These are phyloP conservation scores for Amphimedon queenslandica DNA, from an alignment of 37 sponge, comb jelly and placozoan genomes.

Conservation along the genomic window DNA sequence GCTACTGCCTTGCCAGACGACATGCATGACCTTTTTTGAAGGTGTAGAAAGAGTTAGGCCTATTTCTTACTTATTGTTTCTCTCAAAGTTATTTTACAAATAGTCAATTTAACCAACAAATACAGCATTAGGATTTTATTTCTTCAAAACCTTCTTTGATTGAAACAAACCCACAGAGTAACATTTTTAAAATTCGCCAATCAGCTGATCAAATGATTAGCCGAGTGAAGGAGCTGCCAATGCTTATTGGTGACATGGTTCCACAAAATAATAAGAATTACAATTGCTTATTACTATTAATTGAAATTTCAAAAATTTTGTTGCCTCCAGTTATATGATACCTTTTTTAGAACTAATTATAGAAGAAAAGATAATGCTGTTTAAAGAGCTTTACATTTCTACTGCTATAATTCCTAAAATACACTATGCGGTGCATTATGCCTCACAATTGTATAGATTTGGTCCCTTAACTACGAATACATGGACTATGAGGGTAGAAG, in stretches of 20 bases:
- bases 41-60: constrained; percentile 89
- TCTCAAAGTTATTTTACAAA: not conserved
- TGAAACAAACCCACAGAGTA: not conserved
- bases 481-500: constrained; percentile 41
- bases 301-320: not conserved
- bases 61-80: not conserved
- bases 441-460: constrained; percentile 19
- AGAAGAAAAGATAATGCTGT: constrained; percentile 9
- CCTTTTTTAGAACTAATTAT: not conserved
- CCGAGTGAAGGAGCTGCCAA: not conserved
- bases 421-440: constrained; percentile 49
- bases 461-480: constrained; percentile 27
- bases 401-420: constrained; percentile 25
- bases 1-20: constrained; percentile 6
- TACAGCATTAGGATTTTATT: constrained; percentile 7
- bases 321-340: not conserved
- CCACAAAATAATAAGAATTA: not conserved
- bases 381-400: constrained; percentile 5
- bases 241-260: constrained; percentile 13
- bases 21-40: constrained; percentile 77
- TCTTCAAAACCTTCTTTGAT: no score
- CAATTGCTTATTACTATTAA: not conserved
- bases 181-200: not conserved
- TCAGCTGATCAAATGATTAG: constrained; percentile 20
- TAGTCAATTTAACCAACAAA: not conserved